Percentiles rank a stretch among this genome's conserved stretches.
phyloP scores from a whole-genome alignment of 2,888 invertebrate species.

The Eilema depressum region DNA sequence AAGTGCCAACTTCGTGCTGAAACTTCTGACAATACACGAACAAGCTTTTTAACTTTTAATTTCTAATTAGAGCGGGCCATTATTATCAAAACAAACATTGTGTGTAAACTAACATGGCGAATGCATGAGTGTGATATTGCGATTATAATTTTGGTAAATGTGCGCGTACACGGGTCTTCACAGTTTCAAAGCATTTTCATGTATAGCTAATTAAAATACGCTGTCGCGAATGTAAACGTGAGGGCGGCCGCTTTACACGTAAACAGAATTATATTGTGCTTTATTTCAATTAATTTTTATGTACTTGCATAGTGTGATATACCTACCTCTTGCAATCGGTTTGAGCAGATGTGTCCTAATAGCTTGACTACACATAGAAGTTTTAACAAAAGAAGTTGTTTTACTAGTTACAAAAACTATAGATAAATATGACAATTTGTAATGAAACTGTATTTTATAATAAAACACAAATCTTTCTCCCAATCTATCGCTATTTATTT shows the following conservation, averaged over 20 bases:
- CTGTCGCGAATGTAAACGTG: slow-evolving; percentile 73
- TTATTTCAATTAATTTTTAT: slow-evolving; percentile 74
- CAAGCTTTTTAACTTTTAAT: slow-evolving; percentile 72
- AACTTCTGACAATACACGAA: slow-evolving; percentile 51
- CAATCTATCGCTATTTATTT: too few relatives aligned
- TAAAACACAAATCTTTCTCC: too few relatives aligned
- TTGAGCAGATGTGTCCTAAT: not conserved
- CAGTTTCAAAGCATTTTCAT: slow-evolving; percentile 84
- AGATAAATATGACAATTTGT: not conserved
- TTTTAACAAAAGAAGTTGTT: too few relatives aligned
- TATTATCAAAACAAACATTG: slow-evolving; percentile 60
- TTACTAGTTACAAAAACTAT: not conserved
- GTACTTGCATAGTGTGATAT: slow-evolving; percentile 39
- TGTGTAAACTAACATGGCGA: slow-evolving; percentile 61
- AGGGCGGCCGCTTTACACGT: slow-evolving; percentile 65
- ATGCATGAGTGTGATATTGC: slow-evolving; percentile 71
- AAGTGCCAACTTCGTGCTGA: slow-evolving; percentile 30
- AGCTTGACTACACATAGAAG: not conserved
- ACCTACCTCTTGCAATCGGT: slow-evolving; percentile 7
- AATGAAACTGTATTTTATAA: too few relatives aligned
- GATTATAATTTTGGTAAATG: slow-evolving; percentile 71
- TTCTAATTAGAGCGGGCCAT: slow-evolving; percentile 60
- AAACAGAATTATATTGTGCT: slow-evolving; percentile 67
- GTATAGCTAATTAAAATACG: slow-evolving; percentile 86
- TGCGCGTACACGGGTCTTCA: slow-evolving; percentile 61